Conservation (phyloP, 2,888 invertebrate genomes). For the Unio delphinus region DNA sequence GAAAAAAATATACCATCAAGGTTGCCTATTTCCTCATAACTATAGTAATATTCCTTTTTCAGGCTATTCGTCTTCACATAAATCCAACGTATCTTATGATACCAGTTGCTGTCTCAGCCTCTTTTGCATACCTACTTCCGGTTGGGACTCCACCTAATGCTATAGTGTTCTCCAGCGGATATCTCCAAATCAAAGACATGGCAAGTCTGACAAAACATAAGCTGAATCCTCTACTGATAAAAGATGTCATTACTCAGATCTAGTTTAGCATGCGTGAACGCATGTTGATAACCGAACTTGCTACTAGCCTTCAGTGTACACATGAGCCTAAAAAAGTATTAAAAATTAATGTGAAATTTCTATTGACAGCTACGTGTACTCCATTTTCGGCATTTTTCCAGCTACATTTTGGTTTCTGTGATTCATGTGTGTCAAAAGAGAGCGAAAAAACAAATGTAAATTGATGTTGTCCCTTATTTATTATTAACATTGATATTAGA, state of each 20-base stretch:
- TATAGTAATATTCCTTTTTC: constrained; percentile 3
- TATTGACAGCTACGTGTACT: too few species aligned
- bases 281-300: neutral
- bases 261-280: neutral
- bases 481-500: too few species aligned
- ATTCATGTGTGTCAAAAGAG: too few species aligned
- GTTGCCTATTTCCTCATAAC: too few species aligned
- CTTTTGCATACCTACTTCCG: constrained; percentile 91
- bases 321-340: too few species aligned
- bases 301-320: too few species aligned
- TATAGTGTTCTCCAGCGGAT: constrained; percentile 81
- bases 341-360: too few species aligned
- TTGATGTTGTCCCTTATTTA: too few species aligned
- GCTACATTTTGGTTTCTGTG: too few species aligned
- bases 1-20: too few species aligned
- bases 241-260: neutral
- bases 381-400: too few species aligned
- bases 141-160: constrained; percentile 97
- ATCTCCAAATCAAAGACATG: constrained; percentile 70
- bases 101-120: constrained; percentile 90
- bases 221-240: neutral
- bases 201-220: constrained; percentile 40
- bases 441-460: too few species aligned
- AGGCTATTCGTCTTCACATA: constrained; percentile 72
- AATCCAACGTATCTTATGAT: constrained; percentile 93